Base-by-base conservation (phyloP, 2,888 invertebrate genomes). In the Ypsolopha sequella region DNA sequence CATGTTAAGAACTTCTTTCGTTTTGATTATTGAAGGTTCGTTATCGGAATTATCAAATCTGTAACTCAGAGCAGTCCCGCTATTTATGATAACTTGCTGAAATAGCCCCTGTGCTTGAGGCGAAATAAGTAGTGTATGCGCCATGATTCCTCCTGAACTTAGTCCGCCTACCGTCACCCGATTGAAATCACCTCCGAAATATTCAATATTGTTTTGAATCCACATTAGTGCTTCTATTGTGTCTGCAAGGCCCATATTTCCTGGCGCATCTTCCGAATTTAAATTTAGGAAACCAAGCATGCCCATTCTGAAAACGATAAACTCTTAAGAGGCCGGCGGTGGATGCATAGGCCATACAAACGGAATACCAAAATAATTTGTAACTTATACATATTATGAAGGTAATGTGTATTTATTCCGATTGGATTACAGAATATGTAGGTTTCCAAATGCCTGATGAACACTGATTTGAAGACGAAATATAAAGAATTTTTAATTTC, bases 61-160 rank as follows among this genome's bases (percentile, higher is more conserved):
- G 41, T 56, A 54, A 36, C 52, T 50, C 46, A 56, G 14, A 14
- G 49, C 48, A 9, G 55, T 53, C 2, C 57, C 53, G 41, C 54
- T 54, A 6, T 51, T 51, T n/a, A 54, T 43, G 36, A 54, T 58
- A n/a, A 39, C 51, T 41, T 51, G 24, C n/a, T 51, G 48, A 39
- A 52, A 52, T 41, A 50, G 51, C 54, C 62, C 61, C 53, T 53
- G 53, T 7, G 63, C 53, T 52, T 57, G 53, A 4, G 61, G 62
- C 8, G 65, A 61, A 14, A 65, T 44, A 35, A 58, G 58, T 36
- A 63, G 57, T 13, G 56, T 57, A 48, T 66, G 61, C 9, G 61
- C 60, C 52, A 62, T 62, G 6, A 61, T 60, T 33, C 59, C 61
- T 6, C 66, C 66, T n/a, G 66, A 62, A 13, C 65, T 65, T 43